Base-by-base conservation (phyloP, 2,888 invertebrate genomes). In the Iselma pallidipennis region DNA sequence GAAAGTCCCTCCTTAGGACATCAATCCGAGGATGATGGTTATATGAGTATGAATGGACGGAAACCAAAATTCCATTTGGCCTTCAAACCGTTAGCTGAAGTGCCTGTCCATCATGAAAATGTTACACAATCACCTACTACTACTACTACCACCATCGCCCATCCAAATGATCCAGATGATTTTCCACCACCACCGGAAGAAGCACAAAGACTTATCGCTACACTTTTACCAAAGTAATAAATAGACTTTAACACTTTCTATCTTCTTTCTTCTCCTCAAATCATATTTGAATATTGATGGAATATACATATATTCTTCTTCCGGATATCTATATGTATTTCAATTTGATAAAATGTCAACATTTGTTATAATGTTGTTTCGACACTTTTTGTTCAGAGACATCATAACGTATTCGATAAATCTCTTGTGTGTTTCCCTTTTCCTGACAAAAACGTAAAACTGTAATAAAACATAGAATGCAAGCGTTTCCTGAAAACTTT, bases 11-110 rank as follows among this genome's bases (percentile, higher is more conserved):
- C 90, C 72, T 87, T 90, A 81, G 91, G 91, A 73, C 92, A 92
- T 81, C 92, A 92, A 80, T 92, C 92, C 59, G 93, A 94, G 81
- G 93, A 94, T 87, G 93, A 94, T 87, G 93, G 93, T 81, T 93
- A 94, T 84, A 93, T 93, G 92, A 93, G 93, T 84, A 91, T 93
- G 88, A 94, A 93, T 88, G 93, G 93, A 73, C 88, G 92, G 80
- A 89, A 89, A 81, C 87, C 90, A 72, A 90, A 89, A 82, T 89
- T 90, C 83, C 88, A 89, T 78, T 82, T 90, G 80, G 87, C 86
- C 80, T 90, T 87, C 84, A 88, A 85, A 83, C 89, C 86, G 75
- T 79, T 81, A 45, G 86, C 86, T 66, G 87, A 87, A 79, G 79
- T 75, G 55, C 82, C 83, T 61, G 82, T 82, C 71, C 83, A 83